These are phyloP conservation scores for Chymomyza caudatula DNA, from an alignment of 2,888 invertebrate species.

Conservation along the genomic window DNA sequence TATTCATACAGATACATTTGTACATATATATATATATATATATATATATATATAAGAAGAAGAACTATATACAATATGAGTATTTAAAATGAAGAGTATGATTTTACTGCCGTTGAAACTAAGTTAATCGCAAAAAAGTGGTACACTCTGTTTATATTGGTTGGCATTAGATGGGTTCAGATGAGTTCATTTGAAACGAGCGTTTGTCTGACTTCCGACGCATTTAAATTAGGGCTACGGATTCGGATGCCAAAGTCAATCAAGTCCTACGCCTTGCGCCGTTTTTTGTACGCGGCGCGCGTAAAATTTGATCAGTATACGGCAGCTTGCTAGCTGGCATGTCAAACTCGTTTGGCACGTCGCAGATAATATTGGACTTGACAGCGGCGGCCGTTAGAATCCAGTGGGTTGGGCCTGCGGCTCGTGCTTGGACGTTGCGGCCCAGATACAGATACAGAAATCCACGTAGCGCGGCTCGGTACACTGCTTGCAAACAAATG, in stretches of 20 bases:
- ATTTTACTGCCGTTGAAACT: background rate
- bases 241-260: constrained; percentile 30
- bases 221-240: constrained; percentile 69
- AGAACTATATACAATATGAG: background rate
- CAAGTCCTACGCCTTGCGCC: constrained; percentile 17
- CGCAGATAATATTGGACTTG: constrained; percentile 50
- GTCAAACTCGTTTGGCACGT: constrained; percentile 62
- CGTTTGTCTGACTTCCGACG: constrained; percentile 23
- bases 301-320: constrained; percentile 40
- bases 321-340: constrained; percentile 24
- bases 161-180: constrained; percentile 10
- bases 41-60: background rate
- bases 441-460: background rate
- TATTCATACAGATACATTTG: constrained; percentile 28
- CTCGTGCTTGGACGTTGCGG: background rate
- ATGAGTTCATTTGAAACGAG: background rate
- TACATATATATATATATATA: constrained; percentile 23
- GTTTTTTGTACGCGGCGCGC: constrained; percentile 30
- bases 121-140: constrained; percentile 1
- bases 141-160: no score
- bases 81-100: constrained; percentile 1
- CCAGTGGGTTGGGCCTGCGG: background rate
- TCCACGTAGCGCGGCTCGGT: constrained; percentile 7
- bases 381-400: constrained; percentile 12
- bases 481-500: constrained; percentile 54